Conservation (phyloP, 2,113 vertebrate genomes). For the Crotalus viridis region DNA sequence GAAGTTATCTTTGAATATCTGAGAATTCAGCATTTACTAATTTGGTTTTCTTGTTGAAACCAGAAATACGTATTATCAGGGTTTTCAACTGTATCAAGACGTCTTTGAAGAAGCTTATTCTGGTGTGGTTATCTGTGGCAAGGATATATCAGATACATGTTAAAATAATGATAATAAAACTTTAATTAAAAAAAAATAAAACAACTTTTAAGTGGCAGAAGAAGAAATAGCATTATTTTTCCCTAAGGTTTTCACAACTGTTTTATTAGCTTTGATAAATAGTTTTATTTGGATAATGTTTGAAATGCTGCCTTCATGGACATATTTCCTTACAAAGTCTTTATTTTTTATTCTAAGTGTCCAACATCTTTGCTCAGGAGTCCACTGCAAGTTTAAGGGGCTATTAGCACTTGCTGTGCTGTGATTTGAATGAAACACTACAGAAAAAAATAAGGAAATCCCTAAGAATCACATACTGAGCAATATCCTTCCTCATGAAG, state of each 20-base stretch:
- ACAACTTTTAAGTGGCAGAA: not conserved
- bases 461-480: rapidly evolving
- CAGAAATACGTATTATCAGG: not conserved
- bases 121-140: not conserved
- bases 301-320: not conserved
- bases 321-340: not conserved
- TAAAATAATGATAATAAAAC: not conserved
- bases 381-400: not conserved
- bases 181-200: not conserved
- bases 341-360: not conserved
- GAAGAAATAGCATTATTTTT: not conserved
- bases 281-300: not conserved
- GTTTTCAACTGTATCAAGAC: not conserved
- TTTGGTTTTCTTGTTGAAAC: not conserved
- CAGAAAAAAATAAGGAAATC: conserved; percentile 5
- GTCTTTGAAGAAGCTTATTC: not conserved
- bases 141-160: not conserved
- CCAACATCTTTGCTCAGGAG: not conserved
- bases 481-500: conserved; percentile 1
- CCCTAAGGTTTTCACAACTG: not conserved
- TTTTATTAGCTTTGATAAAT: not conserved
- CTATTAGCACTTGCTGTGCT: not conserved
- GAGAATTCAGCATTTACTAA: not conserved
- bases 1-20: not conserved
- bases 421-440: not conserved